These are phyloP conservation scores for Lycaon pictus DNA, from an alignment of 2,113 vertebrate species.

Conservation along the genomic window DNA sequence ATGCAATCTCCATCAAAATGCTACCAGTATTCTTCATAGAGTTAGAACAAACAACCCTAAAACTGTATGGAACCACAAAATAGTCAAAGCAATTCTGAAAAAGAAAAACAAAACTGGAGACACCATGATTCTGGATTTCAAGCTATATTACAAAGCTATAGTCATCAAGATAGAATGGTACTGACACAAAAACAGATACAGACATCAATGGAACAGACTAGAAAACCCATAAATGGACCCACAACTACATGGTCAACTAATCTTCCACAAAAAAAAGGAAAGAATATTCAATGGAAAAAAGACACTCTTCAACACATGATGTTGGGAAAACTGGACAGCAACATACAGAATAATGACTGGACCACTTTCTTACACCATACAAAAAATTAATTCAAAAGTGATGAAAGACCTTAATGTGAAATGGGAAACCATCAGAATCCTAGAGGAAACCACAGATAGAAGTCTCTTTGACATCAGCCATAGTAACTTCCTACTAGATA, in stretches of 20 bases:
- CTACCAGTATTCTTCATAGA: background rate
- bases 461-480: background rate
- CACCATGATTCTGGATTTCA: background rate
- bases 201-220: background rate
- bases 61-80: background rate
- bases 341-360: background rate
- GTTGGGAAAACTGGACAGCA: background rate
- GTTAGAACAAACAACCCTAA: background rate
- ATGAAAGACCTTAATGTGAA: background rate
- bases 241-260: background rate
- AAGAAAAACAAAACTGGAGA: background rate
- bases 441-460: background rate
- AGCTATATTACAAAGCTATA: background rate
- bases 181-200: background rate
- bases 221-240: background rate
- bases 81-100: background rate
- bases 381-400: background rate
- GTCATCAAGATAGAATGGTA: background rate
- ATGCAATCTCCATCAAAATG: background rate
- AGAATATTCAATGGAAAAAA: background rate
- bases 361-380: background rate
- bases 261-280: background rate
- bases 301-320: background rate
- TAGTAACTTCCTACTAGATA: background rate
- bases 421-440: background rate